Evolutionary conservation across 2,888 invertebrate genomes (phyloP), one percentile per base, ranked within the genome.

Genomic region (Tipula helvola): DNA sequence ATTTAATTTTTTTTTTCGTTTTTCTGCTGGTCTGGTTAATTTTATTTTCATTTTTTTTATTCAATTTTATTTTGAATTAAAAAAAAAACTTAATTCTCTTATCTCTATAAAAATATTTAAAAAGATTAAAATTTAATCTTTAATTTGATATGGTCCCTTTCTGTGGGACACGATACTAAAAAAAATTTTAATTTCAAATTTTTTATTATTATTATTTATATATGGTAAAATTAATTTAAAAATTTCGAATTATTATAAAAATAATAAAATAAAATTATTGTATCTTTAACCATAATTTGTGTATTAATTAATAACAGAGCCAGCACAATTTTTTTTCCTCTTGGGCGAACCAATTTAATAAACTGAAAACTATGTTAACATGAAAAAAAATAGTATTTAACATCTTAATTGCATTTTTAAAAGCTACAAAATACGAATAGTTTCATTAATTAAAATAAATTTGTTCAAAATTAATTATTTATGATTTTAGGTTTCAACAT

Each of bases 81-180:
- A 28, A 28, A 39, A 18, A 57, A 57, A 57, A 16, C 16, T 71
- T 71, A 71, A 71, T 71, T 71, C 71, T 71, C 71, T 71, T 71
- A 71, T 71, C 71, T 71, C 2, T n/a, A 52, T n/a, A 28, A 28
- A 71, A 71, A 71, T 28, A 10, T 18, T 71, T 10, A 10, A 28
- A 71, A 71, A 71, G 71, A 71, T 71, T 71, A 71, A 71, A 71
- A 71, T 71, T 71, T 71, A 71, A 71, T 71, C 71, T 71, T 71
- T 12, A 71, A 71, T 71, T 71, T 71, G 28, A 71, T 71, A 71
- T 71, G 71, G 71, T 71, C 28, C 71, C 71, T 71, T 71, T 71
- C 71, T 71, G 71, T 71, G 71, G 71, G 71, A 71, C 71, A 10
- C 71, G 28, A 71, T 71, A 71, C 28, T 71, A 71, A 71, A 71